Evolutionary conservation across 2,888 invertebrate genomes (phyloP).

Genomic region (Amphipoea lucens): DNA sequence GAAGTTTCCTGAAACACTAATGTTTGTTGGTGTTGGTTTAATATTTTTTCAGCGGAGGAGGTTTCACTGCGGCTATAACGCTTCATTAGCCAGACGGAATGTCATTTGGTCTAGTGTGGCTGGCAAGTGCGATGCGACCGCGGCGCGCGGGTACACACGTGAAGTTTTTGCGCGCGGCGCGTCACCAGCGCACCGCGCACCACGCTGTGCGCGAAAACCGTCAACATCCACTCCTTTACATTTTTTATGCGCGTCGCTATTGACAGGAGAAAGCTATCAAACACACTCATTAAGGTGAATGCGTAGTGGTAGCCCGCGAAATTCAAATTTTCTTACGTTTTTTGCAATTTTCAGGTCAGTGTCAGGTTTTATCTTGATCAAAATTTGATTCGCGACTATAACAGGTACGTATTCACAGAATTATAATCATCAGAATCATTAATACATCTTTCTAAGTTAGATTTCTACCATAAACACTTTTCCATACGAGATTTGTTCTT

Average conservation of each 20-base stretch:
- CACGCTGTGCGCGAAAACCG: slow-evolving; percentile 62
- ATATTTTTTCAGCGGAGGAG: slow-evolving; percentile 54
- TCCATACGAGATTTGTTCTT: no score
- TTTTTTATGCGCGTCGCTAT: slow-evolving; percentile 76
- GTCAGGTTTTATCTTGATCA: no score
- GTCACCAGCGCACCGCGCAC: slow-evolving; percentile 57
- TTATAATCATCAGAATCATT: no score
- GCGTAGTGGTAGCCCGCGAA: no score
- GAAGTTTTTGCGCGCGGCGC: slow-evolving; percentile 72
- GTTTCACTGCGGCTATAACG: slow-evolving; percentile 69
- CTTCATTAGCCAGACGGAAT: slow-evolving; percentile 83
- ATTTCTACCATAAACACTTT: no score
- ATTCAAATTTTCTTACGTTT: no score
- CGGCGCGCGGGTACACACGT: slow-evolving; percentile 64
- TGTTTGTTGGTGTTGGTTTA: slow-evolving; percentile 39
- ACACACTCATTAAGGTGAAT: slow-evolving; percentile 67
- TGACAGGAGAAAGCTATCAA: slow-evolving; percentile 83
- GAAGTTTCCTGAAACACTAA: slow-evolving; percentile 51
- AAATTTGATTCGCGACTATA: no score
- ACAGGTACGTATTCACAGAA: no score
- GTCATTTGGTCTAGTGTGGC: slow-evolving; percentile 75
- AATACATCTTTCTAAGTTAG: no score
- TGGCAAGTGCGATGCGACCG: slow-evolving; percentile 42
- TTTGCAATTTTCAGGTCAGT: no score
- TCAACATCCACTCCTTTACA: slow-evolving; percentile 69